Conservation (phyloP, 2,113 vertebrate genomes). For the Turdus rufiventris region DNA sequence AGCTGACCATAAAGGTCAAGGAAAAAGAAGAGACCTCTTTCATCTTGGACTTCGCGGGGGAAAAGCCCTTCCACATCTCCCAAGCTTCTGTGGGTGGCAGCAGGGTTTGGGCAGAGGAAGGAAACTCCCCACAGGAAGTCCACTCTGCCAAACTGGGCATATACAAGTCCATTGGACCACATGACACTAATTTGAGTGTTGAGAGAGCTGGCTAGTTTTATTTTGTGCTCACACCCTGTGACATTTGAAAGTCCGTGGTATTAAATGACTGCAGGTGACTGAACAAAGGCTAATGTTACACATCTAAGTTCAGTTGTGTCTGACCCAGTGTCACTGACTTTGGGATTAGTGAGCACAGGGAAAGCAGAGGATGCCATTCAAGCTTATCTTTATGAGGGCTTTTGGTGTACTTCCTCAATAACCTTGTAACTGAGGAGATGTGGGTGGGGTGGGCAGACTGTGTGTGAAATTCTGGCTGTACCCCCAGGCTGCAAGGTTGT, state of each 20-base stretch:
- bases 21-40: neutral
- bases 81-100: neutral
- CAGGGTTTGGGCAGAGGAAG: neutral
- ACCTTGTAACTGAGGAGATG: neutral
- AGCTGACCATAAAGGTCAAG: neutral
- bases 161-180: neutral
- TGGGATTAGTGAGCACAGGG: neutral
- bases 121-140: neutral
- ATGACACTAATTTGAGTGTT: neutral
- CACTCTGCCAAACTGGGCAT: neutral
- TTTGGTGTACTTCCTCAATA: neutral
- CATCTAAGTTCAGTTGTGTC: neutral
- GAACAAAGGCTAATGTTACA: neutral
- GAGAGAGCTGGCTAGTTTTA: neutral
- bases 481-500: neutral
- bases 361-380: neutral
- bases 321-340: neutral
- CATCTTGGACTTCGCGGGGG: neutral
- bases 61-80: neutral
- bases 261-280: neutral
- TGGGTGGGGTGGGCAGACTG: neutral
- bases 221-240: neutral
- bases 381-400: neutral
- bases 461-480: neutral
- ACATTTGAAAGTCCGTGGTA: neutral